A percentile compares a stretch with the other conserved stretches of the same genome.
phyloP scores from a whole-genome alignment of 64 coral and sea anemone genomes.

The Orbicella faveolata region DNA sequence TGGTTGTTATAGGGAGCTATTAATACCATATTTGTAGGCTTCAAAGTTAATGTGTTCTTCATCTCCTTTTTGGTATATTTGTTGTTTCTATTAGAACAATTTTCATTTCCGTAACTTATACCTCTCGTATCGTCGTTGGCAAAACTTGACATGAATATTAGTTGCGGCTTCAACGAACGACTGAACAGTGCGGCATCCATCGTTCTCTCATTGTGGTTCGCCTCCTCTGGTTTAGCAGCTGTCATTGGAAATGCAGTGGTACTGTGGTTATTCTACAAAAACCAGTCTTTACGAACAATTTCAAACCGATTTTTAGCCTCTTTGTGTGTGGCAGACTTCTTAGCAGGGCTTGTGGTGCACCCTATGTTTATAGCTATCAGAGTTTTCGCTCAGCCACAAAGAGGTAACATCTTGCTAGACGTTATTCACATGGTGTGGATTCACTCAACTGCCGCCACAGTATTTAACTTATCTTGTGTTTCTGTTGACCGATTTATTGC shows the following conservation, averaged over 20 bases:
- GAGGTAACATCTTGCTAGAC: neutral
- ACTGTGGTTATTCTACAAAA: conserved; percentile 9
- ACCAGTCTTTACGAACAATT: conserved; percentile 2
- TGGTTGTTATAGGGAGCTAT: no score
- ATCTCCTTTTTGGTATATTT: no score
- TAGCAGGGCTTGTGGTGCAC: conserved; percentile 8
- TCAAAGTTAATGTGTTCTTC: no score
- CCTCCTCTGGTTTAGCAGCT: conserved; percentile 7
- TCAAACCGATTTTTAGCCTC: conserved; percentile 23
- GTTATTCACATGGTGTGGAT: neutral
- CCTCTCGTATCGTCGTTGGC: neutral
- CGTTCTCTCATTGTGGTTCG: neutral
- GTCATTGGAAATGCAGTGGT: conserved; percentile 21
- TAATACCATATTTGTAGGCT: no score
- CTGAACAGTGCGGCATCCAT: neutral
- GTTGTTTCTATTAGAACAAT: neutral
- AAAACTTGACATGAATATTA: neutral
- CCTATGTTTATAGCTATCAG: neutral
- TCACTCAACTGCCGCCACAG: neutral
- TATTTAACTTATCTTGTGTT: conserved; percentile 11
- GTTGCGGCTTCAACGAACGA: neutral
- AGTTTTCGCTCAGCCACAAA: neutral
- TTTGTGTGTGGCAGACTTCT: conserved; percentile 4
- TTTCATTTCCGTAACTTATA: neutral
- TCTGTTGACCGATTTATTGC: conserved; percentile 32